A percentile compares a stretch with the other conserved stretches of the same genome.
Conservation (phyloP, 2,888 invertebrate species). For the Crioceris asparagi region DNA sequence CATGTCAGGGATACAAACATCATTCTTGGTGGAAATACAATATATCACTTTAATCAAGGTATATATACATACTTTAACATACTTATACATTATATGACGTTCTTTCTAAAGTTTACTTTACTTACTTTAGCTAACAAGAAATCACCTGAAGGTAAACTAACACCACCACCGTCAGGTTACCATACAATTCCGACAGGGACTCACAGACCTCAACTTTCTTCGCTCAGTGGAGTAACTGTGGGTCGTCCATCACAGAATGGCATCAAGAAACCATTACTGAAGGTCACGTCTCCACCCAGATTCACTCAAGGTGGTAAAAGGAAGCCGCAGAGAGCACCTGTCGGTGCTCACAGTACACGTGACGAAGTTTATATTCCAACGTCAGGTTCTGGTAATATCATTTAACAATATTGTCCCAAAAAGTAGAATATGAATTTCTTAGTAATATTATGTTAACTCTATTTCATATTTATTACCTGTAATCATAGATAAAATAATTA, state of each 20-base stretch:
- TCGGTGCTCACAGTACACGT: slow-evolving; percentile 27
- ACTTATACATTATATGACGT: too few relatives aligned
- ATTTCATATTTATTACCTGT: too few relatives aligned
- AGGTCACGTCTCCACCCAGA: slow-evolving; percentile 1
- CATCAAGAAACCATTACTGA: neutral
- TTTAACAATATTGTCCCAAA: neutral
- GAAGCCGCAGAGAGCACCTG: slow-evolving; percentile 24
- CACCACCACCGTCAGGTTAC: slow-evolving; percentile 4
- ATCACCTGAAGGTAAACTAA: slow-evolving; percentile 7
- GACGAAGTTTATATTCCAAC: slow-evolving; percentile 34
- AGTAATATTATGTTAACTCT: too few relatives aligned
- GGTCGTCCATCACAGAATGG: slow-evolving; percentile 10
- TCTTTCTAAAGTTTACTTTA: too few relatives aligned
- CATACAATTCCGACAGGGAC: slow-evolving; percentile 5
- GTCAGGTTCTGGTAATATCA: slow-evolving; percentile 15
- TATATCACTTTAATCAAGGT: slow-evolving; percentile 13
- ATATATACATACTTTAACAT: too few relatives aligned
- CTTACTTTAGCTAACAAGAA: slow-evolving; percentile 6
- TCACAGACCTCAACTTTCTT: slow-evolving; percentile 1
- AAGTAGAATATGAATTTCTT: too few relatives aligned
- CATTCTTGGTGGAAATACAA: neutral
- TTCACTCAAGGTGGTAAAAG: slow-evolving; percentile 15
- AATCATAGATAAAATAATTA: too few relatives aligned
- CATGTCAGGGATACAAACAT: too few relatives aligned
- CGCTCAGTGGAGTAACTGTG: slow-evolving; percentile 6